A percentile compares a stretch with the other conserved stretches of the same genome.
Evolutionary conservation across 2,113 vertebrate species (phyloP).

Genomic region (Gallinago undulata): DNA sequence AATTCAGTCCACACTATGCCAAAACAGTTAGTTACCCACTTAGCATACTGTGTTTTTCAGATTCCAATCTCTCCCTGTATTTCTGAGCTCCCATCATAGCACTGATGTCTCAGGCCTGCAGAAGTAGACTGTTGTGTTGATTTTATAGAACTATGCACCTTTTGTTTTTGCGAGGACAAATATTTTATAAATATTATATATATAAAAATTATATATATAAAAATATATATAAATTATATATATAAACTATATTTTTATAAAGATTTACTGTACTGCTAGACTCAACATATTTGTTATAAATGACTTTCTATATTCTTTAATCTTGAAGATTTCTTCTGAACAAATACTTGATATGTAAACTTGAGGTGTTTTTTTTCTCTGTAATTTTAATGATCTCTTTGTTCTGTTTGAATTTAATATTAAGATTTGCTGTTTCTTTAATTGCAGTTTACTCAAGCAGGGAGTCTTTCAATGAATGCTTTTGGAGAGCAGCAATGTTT

Average conservation of each 20-base stretch:
- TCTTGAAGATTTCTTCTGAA: neutral
- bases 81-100: neutral
- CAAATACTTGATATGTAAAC: neutral
- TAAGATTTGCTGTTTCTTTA: neutral
- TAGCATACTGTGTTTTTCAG: neutral
- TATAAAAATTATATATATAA: no score
- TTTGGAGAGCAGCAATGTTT: neutral
- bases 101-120: neutral
- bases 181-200: neutral
- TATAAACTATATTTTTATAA: no score
- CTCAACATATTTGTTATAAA: neutral
- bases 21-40: neutral
- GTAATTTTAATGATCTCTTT: neutral
- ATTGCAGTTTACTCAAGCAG: neutral
- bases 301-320: neutral
- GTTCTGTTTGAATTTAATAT: neutral
- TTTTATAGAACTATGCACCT: neutral
- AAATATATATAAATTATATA: no score
- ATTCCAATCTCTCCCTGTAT: neutral
- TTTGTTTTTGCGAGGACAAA: neutral
- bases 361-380: neutral
- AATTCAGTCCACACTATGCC: rapidly evolving
- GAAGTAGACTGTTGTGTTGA: neutral
- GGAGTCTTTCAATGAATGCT: neutral
- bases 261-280: neutral